Evolutionary conservation across 2,888 invertebrate species (phyloP), one percentile per base, ranked within the genome.

Genomic region (Apamea monoglypha): DNA sequence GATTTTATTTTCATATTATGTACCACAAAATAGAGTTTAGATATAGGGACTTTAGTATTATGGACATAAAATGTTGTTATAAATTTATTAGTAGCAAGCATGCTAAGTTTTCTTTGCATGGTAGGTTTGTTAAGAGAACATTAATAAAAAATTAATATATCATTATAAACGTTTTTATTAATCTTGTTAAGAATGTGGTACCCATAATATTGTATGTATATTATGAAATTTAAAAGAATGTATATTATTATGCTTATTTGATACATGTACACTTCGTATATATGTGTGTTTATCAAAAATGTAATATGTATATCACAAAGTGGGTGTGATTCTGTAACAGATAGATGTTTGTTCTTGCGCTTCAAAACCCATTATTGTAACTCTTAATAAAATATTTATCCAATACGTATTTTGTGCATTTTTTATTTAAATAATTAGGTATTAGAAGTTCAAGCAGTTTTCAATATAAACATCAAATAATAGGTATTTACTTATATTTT

Each of bases 311-410:
- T 94, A 93, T 93, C 90, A 92, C 93, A 93, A 93, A 91, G 87
- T 87, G 91, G 91, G 94, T 92, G 94, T 95, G 94, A 91, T 93
- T 94, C 93, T 92, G 91, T 93, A 92, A 91, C 93, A 93, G 92
- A 90, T 95, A 94, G 94, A 94, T 93, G 93, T 95, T 95, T 94
- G 94, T 94, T 94, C 93, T 94, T 93, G 93, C 92, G 96, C 96
- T 96, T 92, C 95, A 91, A 90, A 70, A 95, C 94, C 93, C 94
- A 92, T 95, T 94, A 95, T 94, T 96, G 95, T 96, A 96, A 94
- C 93, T 96, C 94, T 95, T 94, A 94, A 95, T 96, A 96, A 93
- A 95, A 96, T 96, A 96, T 96, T 95, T 96, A 96, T 95, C 95
- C 96, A 93, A 95, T 94, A 95, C 93, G 93, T 94, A 92, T 85